Conservation (phyloP, 2,888 invertebrate species). For the Eupithecia subfuscata region DNA sequence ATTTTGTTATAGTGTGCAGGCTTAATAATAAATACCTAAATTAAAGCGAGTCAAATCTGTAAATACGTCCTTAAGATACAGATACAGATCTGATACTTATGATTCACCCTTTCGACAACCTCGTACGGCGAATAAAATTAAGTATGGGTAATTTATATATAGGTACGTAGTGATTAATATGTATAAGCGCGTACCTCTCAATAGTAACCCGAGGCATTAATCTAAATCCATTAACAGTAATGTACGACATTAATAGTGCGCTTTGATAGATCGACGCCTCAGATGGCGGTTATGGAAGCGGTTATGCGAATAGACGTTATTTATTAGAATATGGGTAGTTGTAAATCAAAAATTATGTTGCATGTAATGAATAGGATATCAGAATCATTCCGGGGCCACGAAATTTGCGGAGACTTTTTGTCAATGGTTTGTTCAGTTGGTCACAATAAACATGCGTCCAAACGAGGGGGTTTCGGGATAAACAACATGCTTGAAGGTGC, state of each 20-base stretch:
- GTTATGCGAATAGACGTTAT: slow-evolving; percentile 12
- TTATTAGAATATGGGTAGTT: slow-evolving; percentile 11
- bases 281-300: slow-evolving; percentile 40
- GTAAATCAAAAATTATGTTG: slow-evolving; percentile 23
- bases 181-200: slow-evolving; percentile 17
- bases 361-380: slow-evolving; percentile 2
- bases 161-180: neutral
- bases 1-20: too few species aligned
- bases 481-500: too few species aligned
- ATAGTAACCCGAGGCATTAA: slow-evolving; percentile 28
- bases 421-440: neutral
- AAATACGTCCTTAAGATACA: too few species aligned
- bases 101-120: too few species aligned
- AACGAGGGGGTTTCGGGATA: too few species aligned
- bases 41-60: too few species aligned
- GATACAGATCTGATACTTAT: too few species aligned
- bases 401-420: neutral
- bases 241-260: slow-evolving; percentile 32
- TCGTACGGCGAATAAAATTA: too few species aligned
- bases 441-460: too few species aligned
- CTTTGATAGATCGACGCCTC: slow-evolving; percentile 37
- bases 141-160: neutral
- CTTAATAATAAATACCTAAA: too few species aligned
- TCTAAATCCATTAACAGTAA: slow-evolving; percentile 37
- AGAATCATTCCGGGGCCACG: neutral